These are phyloP conservation scores for Prochilodus magdalenae DNA, from an alignment of 2,113 vertebrate genomes.

Conservation along the genomic window DNA sequence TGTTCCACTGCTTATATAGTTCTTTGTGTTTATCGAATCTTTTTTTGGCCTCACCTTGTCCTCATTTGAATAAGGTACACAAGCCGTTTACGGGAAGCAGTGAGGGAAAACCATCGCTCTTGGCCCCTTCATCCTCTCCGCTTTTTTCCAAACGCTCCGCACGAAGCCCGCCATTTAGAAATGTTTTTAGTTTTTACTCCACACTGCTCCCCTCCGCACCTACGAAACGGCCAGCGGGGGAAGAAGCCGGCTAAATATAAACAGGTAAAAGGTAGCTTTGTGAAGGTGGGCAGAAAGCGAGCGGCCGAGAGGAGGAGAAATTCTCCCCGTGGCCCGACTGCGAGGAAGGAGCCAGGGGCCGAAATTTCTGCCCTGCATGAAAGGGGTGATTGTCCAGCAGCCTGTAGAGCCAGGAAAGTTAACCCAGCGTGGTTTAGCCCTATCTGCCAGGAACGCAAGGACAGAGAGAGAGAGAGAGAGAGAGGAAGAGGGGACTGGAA, in stretches of 20 bases:
- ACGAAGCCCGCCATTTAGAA: conserved; percentile 67
- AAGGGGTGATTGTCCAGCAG: conserved; percentile 79
- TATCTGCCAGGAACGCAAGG: conserved; percentile 74
- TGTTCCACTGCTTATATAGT: background rate
- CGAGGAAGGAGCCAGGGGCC: conserved; percentile 68
- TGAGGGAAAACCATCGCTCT: conserved; percentile 66
- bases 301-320: conserved; percentile 52
- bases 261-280: conserved; percentile 79
- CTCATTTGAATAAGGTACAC: conserved; percentile 77
- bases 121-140: conserved; percentile 58
- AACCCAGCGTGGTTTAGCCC: conserved; percentile 73
- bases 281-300: conserved; percentile 62
- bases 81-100: conserved; percentile 73
- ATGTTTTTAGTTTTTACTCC: conserved; percentile 57
- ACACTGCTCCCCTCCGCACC: conserved; percentile 54
- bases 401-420: conserved; percentile 81
- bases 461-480: conserved; percentile 41
- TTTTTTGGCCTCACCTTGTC: conserved; percentile 69
- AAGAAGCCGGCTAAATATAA: conserved; percentile 78
- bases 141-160: conserved; percentile 66
- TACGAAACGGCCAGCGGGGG: conserved; percentile 58
- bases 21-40: conserved; percentile 23
- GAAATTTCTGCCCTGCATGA: conserved; percentile 74
- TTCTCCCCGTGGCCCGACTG: conserved; percentile 62
- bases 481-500: conserved; percentile 53